A percentile compares a stretch with the other conserved stretches of the same genome.
Evolutionary conservation across 2,888 invertebrate species (phyloP).

Genomic region (Orthosia gothica): DNA sequence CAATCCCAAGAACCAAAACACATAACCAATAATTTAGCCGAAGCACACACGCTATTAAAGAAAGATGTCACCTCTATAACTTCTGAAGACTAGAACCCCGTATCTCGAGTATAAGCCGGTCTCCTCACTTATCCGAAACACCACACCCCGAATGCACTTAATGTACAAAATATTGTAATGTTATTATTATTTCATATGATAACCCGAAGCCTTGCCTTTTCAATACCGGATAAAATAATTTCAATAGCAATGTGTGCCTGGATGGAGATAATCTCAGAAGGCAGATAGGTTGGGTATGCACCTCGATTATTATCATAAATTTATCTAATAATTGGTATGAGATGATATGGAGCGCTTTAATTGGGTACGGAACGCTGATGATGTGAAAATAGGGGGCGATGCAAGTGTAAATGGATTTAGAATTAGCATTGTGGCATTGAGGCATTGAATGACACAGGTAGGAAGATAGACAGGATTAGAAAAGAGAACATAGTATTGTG

Average conservation of each 20-base stretch:
- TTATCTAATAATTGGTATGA: constrained; percentile 64
- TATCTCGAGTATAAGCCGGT: constrained; percentile 82
- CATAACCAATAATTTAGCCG: constrained; percentile 27
- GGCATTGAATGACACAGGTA: not conserved
- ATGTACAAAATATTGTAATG: constrained; percentile 90
- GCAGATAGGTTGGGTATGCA: constrained; percentile 69
- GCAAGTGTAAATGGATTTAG: not conserved
- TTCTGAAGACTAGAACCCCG: constrained; percentile 69
- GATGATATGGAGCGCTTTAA: constrained; percentile 63
- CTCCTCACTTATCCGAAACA: constrained; percentile 82
- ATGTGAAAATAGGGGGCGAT: constrained; percentile 4
- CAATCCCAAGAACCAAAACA: constrained; percentile 22
- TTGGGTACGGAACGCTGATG: constrained; percentile 54
- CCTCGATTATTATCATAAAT: constrained; percentile 75
- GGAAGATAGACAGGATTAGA: fast-evolving
- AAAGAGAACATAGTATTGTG: not conserved
- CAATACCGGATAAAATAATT: constrained; percentile 85
- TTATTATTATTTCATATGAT: constrained; percentile 89
- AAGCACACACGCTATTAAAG: constrained; percentile 22
- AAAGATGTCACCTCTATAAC: constrained; percentile 64
- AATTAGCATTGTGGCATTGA: not conserved
- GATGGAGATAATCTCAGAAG: constrained; percentile 77
- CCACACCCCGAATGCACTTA: constrained; percentile 87
- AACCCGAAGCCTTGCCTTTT: constrained; percentile 81
- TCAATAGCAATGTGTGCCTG: constrained; percentile 81